A percentile compares a stretch with the other conserved stretches of the same genome.
These are phyloP conservation scores for Linhomoeus sp. DNA, from an alignment of 2,888 invertebrate genomes.

Conservation along the genomic window DNA sequence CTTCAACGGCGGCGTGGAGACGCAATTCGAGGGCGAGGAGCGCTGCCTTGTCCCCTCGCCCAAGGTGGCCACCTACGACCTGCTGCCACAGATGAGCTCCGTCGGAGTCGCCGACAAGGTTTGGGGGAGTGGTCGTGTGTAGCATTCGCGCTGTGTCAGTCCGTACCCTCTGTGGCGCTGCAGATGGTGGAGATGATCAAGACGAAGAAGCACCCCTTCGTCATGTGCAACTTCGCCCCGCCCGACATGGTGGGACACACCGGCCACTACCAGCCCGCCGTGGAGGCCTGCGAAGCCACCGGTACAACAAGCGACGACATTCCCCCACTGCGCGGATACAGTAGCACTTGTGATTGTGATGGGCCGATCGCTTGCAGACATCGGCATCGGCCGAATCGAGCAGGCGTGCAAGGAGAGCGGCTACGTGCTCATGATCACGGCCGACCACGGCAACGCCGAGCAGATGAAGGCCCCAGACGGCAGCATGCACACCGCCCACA, in stretches of 20 bases:
- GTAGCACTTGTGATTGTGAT: background rate
- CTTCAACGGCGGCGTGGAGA: conserved; percentile 33
- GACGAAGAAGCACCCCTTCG: conserved; percentile 28
- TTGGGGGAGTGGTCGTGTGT: too few relatives aligned
- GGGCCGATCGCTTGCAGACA: conserved; percentile 14
- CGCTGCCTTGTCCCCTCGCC: conserved; percentile 32
- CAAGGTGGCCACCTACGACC: conserved; percentile 33
- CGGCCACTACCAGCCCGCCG: conserved; percentile 29
- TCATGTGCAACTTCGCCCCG: conserved; percentile 35
- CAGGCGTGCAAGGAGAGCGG: conserved; percentile 28
- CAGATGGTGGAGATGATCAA: conserved; percentile 26
- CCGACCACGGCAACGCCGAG: conserved; percentile 34
- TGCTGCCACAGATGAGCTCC: conserved; percentile 31
- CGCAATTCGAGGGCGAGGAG: conserved; percentile 29
- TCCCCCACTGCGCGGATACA: too few relatives aligned
- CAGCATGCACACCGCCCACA: conserved; percentile 32
- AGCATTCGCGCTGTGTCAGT: too few relatives aligned
- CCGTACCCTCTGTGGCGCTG: too few relatives aligned
- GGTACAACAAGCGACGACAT: too few relatives aligned
- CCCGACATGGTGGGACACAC: conserved; percentile 35
- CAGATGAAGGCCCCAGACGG: conserved; percentile 31
- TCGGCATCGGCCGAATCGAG: conserved; percentile 28
- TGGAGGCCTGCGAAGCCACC: conserved; percentile 25
- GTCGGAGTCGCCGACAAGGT: conserved; percentile 30
- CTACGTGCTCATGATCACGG: conserved; percentile 18